phyloP scores from a whole-genome alignment of 2,888 invertebrate genomes.

The Neocrepidodera transversa region DNA sequence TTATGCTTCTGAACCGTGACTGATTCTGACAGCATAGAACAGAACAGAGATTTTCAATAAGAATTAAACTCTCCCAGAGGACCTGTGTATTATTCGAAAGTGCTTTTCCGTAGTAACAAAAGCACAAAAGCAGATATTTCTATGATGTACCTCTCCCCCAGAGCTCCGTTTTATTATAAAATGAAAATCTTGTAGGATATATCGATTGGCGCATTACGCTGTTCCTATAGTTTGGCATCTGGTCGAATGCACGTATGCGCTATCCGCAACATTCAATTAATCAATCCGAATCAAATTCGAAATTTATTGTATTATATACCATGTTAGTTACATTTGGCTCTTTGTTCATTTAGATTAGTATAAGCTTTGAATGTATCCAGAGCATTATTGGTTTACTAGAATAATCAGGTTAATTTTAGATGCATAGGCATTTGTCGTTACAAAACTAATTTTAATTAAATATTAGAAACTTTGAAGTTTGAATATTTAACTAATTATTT shows the following conservation, averaged over 20 bases:
- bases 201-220: conserved; percentile 33
- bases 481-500: too few relatives aligned
- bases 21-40: conserved; percentile 4
- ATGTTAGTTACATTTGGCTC: too few relatives aligned
- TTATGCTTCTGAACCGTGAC: background rate
- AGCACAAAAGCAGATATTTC: conserved; percentile 12
- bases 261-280: conserved; percentile 5
- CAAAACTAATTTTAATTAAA: too few relatives aligned
- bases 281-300: background rate
- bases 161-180: conserved; percentile 28
- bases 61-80: conserved; percentile 11
- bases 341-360: too few relatives aligned
- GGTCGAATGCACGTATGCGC: conserved; percentile 1
- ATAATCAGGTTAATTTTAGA: too few relatives aligned
- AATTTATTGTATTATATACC: too few relatives aligned
- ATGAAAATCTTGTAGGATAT: conserved; percentile 33
- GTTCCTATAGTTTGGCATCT: conserved; percentile 12
- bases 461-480: too few relatives aligned
- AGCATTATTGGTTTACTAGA: too few relatives aligned
- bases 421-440: too few relatives aligned
- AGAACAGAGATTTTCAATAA: background rate
- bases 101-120: conserved; percentile 21
- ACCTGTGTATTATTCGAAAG: conserved; percentile 16
- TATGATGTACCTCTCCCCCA: conserved; percentile 18
- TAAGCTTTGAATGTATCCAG: too few relatives aligned